These are phyloP conservation scores for Pocillopora grandis DNA, from an alignment of 92 coral and sea anemone genomes.

Conservation along the genomic window DNA sequence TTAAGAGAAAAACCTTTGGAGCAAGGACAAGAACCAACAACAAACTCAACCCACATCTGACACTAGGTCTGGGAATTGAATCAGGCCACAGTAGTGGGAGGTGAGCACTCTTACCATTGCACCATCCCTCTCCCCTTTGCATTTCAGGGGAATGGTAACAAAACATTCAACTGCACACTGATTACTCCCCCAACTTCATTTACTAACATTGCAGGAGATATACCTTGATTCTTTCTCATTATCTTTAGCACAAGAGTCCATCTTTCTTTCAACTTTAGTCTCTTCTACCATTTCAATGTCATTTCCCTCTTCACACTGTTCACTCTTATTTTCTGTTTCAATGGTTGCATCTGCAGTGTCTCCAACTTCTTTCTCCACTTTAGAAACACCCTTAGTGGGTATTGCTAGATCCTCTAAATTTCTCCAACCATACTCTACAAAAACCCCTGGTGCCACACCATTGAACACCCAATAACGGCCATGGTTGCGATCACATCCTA, in stretches of 20 bases:
- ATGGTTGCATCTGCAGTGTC: neutral
- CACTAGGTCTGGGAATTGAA: no score
- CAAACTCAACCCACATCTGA: no score
- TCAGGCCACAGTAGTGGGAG: no score
- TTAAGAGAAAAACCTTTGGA: no score
- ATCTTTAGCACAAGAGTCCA: neutral
- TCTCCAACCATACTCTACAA: conserved; percentile 87
- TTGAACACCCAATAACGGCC: conserved; percentile 89
- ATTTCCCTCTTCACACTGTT: neutral
- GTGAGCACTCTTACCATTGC: no score
- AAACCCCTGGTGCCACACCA: conserved; percentile 66
- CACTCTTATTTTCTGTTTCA: neutral
- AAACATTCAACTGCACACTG: no score
- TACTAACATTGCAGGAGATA: no score
- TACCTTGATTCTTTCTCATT: neutral
- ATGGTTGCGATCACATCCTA: conserved; percentile 87
- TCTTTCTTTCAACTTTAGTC: conserved; percentile 4
- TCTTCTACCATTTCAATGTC: conserved; percentile 14
- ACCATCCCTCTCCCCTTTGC: no score
- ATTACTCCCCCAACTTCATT: no score
- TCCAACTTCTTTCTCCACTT: conserved; percentile 5
- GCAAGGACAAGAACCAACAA: no score
- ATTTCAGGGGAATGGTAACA: no score
- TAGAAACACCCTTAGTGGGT: neutral
- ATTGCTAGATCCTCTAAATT: conserved; percentile 12